phyloP scores from a whole-genome alignment of 1,140 invertebrate genomes.

The Drosophila suzukii region DNA sequence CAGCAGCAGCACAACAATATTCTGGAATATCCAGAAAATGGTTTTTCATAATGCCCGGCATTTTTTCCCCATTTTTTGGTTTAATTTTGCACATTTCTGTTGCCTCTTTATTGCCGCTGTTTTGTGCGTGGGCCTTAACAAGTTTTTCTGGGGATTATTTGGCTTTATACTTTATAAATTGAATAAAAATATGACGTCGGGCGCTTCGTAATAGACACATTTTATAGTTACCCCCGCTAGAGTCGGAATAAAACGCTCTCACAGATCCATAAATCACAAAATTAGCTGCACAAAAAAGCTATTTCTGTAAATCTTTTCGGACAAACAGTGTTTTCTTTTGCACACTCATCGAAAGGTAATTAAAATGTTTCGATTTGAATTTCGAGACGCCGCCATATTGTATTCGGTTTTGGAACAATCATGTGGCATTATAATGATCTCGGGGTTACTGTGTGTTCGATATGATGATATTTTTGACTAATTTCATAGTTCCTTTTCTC shows the following conservation, averaged over 20 bases:
- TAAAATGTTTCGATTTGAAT: slow-evolving; percentile 80
- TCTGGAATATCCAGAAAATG: slow-evolving; percentile 46
- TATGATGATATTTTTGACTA: slow-evolving; percentile 69
- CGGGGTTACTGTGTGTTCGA: slow-evolving; percentile 34
- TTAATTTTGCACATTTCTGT: slow-evolving; percentile 37
- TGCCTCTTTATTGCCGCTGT: slow-evolving; percentile 1
- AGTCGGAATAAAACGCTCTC: slow-evolving; percentile 16
- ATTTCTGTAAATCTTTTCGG: slow-evolving; percentile 28
- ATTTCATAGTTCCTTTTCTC: slow-evolving; percentile 60
- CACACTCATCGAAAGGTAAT: slow-evolving; percentile 82
- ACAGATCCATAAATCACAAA: slow-evolving; percentile 45
- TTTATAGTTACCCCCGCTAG: not conserved
- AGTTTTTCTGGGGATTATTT: slow-evolving; percentile 39
- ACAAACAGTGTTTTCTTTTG: slow-evolving; percentile 68
- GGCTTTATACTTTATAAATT: slow-evolving; percentile 44
- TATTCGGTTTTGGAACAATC: slow-evolving; percentile 29
- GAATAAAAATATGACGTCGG: slow-evolving; percentile 45
- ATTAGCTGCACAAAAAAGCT: slow-evolving; percentile 45
- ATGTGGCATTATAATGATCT: slow-evolving; percentile 62
- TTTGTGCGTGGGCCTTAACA: slow-evolving; percentile 53
- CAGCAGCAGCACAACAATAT: slow-evolving; percentile 16
- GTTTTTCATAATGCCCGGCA: slow-evolving; percentile 38
- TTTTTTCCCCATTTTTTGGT: slow-evolving; percentile 54
- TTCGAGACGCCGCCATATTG: slow-evolving; percentile 61
- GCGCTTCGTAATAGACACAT: slow-evolving; percentile 21